These are phyloP conservation scores for Ichneumoninae sp. DNA, from an alignment of 2,888 invertebrate species.

Conservation along the genomic window DNA sequence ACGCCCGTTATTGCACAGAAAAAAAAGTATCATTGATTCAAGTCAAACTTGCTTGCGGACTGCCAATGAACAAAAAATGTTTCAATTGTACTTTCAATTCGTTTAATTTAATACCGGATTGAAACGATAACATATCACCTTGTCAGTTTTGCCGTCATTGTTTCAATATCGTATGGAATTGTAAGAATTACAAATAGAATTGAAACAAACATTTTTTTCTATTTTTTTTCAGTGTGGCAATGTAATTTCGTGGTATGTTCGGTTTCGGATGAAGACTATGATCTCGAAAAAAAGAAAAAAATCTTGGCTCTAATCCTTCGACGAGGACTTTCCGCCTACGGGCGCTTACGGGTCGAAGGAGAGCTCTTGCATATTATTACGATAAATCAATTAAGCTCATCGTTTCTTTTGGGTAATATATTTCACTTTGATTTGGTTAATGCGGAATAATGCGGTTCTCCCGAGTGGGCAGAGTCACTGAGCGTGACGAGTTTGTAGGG, in stretches of 20 bases:
- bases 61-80: too few species aligned
- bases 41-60: too few species aligned
- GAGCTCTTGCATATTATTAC: slow-evolving; percentile 67
- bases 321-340: not conserved
- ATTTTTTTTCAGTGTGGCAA: not conserved
- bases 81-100: too few species aligned
- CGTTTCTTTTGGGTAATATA: slow-evolving; percentile 39
- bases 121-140: too few species aligned
- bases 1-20: not conserved
- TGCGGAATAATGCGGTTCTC: slow-evolving; percentile 59
- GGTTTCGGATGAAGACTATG: not conserved
- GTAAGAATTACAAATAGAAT: too few species aligned
- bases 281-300: not conserved
- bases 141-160: too few species aligned
- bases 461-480: slow-evolving; percentile 54
- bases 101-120: too few species aligned
- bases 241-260: not conserved
- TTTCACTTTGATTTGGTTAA: slow-evolving; percentile 48
- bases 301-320: not conserved
- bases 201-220: too few species aligned
- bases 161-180: too few species aligned
- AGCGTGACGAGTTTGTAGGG: slow-evolving; percentile 60
- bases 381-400: slow-evolving; percentile 64
- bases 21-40: too few species aligned
- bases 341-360: slow-evolving; percentile 17